Base-by-base conservation (phyloP, 2,888 invertebrate genomes). In the Dromius quadrimaculatus region DNA sequence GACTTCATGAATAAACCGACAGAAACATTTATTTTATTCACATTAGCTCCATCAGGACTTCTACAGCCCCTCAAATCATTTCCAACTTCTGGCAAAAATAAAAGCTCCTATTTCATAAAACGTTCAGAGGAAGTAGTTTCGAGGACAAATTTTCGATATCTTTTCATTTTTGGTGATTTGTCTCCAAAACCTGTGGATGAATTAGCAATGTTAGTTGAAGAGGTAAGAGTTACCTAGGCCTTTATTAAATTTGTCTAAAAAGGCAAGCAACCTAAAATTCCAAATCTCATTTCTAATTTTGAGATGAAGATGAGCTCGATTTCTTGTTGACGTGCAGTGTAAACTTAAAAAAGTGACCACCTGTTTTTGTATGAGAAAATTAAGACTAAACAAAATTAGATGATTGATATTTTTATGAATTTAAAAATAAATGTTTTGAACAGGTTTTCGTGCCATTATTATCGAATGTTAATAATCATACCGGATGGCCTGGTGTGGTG, bases 31-130 rank as follows among this genome's bases (percentile, higher is more conserved):
- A 77, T 92, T 9, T 83, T 90, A 65, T 85, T 92, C 74, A 87
- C 88, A 50, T 78, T 91, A 75, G 88, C 87, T 71, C 76, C 87
- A 0, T 86, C 87, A 0, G 90, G 91, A 0, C 74, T 86, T 72
- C 82, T 95, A n/a, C 84, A 87, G 1, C 91, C 92, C 1, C 79
- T 87, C 0, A 84, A 85, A 6, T 83, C 83, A 4, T 93, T 91
- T 76, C 90, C 90, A 1, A 76, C 85, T 0, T 81, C 85, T 41
- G 83, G 86, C 22, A 88, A 87, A 76, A 84, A 87, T 8, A 94
- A 93, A 83, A 85, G 88, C 62, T 84, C 89, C 0, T 97, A 94
- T 80, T 95, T 96, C 79, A 85, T 94, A 23, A 89, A 92, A 75
- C 89, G 87, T 74, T 78, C 81, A 2, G 85, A 87, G 4, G 87